These are phyloP conservation scores for Staurois parvus DNA, from an alignment of 2,797 vertebrate genomes.

Conservation along the genomic window DNA sequence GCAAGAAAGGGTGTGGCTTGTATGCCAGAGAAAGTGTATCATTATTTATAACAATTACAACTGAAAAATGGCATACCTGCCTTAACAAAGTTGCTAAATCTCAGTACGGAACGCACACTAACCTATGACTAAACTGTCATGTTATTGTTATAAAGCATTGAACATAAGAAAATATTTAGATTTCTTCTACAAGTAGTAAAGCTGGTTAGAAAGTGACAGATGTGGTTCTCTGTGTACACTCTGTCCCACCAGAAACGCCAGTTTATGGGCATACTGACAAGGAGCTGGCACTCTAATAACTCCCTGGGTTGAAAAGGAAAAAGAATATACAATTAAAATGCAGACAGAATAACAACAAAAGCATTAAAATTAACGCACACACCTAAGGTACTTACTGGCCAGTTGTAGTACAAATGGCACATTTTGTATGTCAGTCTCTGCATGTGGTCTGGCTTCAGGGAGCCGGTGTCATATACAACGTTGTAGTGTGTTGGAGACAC, in stretches of 20 bases:
- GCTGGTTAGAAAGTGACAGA: slow-evolving; percentile 63
- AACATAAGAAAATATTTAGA: too few species aligned
- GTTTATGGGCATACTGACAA: slow-evolving; percentile 95
- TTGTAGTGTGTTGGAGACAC: slow-evolving; percentile 95
- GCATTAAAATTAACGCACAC: not conserved
- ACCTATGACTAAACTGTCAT: too few species aligned
- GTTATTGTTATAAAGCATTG: too few species aligned
- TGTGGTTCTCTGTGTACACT: slow-evolving; percentile 89
- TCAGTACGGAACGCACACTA: too few species aligned
- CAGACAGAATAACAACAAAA: not conserved
- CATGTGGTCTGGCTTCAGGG: slow-evolving; percentile 93
- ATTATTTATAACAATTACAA: too few species aligned
- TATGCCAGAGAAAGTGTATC: too few species aligned
- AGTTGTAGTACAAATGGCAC: slow-evolving; percentile 97
- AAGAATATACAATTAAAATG: not conserved
- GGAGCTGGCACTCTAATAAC: slow-evolving; percentile 93
- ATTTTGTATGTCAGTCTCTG: slow-evolving; percentile 96
- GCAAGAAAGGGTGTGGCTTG: too few species aligned
- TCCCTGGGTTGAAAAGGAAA: slow-evolving; percentile 75
- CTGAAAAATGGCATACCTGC: too few species aligned
- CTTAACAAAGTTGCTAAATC: too few species aligned
- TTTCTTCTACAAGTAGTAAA: slow-evolving; percentile 34
- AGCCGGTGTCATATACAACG: slow-evolving; percentile 89
- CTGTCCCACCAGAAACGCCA: slow-evolving; percentile 95
- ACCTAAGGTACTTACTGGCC: slow-evolving; percentile 82